A percentile compares a stretch with the other conserved stretches of the same genome.
Conservation (phyloP, 2,888 invertebrate species). For the Ametastegia equiseti region DNA sequence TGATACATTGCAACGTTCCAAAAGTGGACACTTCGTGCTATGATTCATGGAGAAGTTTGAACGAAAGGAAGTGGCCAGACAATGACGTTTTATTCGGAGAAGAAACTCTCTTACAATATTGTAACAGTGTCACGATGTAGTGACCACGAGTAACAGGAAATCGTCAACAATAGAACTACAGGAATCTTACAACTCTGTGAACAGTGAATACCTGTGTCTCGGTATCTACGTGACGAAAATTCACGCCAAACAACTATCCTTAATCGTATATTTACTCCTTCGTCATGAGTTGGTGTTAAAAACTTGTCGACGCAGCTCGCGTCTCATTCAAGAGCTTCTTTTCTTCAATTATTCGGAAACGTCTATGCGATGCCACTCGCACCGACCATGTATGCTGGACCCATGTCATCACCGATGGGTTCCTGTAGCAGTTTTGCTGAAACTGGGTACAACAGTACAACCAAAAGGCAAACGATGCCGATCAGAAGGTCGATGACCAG, state of each 20-base stretch:
- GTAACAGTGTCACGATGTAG: slow-evolving; percentile 39
- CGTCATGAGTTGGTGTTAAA: not conserved
- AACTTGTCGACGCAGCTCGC: not conserved
- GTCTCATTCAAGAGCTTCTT: not conserved
- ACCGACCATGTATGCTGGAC: slow-evolving; percentile 61
- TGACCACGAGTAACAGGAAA: slow-evolving; percentile 43
- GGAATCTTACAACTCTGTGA: slow-evolving; percentile 29
- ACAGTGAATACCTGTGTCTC: slow-evolving; percentile 26
- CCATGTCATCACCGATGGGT: slow-evolving; percentile 51
- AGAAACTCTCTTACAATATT: slow-evolving; percentile 30
- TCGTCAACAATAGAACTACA: slow-evolving; percentile 29
- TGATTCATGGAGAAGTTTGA: not conserved
- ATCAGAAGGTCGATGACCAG: slow-evolving; percentile 45
- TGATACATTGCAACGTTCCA: not conserved
- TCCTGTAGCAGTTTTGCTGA: slow-evolving; percentile 19
- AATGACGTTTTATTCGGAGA: slow-evolving; percentile 28
- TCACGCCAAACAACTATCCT: not conserved
- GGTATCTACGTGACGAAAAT: slow-evolving; percentile 37
- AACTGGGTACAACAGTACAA: slow-evolving; percentile 2
- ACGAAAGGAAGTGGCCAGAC: slow-evolving; percentile 3
- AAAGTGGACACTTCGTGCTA: not conserved
- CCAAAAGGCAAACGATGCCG: slow-evolving; percentile 30
- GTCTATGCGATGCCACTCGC: slow-evolving; percentile 62
- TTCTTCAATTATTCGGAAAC: not conserved
- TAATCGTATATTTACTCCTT: not conserved